Percentiles rank a stretch among this genome's conserved stretches.
These are phyloP conservation scores for Tricholauxania praeusta DNA, from an alignment of 2,888 invertebrate genomes.

Conservation along the genomic window DNA sequence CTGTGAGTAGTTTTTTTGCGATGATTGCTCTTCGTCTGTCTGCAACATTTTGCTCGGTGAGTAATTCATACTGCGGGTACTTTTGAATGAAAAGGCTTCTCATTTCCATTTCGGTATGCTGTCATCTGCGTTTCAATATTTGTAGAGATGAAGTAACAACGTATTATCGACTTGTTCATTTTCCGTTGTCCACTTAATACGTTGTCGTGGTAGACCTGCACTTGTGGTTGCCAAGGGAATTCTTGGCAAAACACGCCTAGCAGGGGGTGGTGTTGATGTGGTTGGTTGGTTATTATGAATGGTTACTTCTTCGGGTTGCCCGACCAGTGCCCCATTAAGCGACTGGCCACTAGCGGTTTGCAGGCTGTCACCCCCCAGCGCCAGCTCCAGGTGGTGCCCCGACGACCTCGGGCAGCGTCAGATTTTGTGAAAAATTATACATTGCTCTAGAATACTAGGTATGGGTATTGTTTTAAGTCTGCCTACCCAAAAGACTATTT, in stretches of 20 bases:
- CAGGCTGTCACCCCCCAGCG: constrained; percentile 3
- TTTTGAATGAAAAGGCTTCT: neutral
- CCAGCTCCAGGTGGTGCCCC: neutral
- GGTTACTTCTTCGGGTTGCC: constrained; percentile 14
- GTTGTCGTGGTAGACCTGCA: neutral
- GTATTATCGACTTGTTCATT: neutral
- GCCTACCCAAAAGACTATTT: too few species aligned
- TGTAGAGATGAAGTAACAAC: neutral
- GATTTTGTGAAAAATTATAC: too few species aligned
- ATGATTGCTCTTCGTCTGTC: neutral
- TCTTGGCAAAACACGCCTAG: constrained; percentile 6
- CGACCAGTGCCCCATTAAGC: constrained; percentile 8
- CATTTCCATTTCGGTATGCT: constrained; percentile 3
- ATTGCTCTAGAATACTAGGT: too few species aligned
- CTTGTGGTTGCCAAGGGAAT: constrained; percentile 7
- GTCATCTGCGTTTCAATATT: neutral
- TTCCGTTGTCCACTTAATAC: constrained; percentile 12
- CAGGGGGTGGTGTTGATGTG: neutral
- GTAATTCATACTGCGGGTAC: neutral
- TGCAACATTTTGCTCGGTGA: constrained; percentile 17
- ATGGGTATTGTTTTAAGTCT: too few species aligned
- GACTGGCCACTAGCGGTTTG: neutral
- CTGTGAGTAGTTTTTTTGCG: neutral
- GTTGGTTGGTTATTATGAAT: neutral
- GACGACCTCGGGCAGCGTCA: constrained; percentile 3